phyloP scores from a whole-genome alignment of 2,797 vertebrate genomes.

The Eidolon dupreanum region DNA sequence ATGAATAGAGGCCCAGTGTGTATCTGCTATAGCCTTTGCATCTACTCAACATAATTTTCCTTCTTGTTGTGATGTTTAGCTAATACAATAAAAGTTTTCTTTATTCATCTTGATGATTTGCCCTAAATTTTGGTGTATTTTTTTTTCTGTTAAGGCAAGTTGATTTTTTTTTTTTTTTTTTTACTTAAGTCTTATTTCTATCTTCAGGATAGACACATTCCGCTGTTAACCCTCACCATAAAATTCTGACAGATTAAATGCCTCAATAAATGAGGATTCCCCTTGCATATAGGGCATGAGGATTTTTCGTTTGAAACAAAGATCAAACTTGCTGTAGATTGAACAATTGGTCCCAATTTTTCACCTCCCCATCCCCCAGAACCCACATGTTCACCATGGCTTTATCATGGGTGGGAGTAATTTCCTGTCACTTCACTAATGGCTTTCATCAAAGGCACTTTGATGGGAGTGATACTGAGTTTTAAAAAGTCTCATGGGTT shows the following conservation, averaged over 20 bases:
- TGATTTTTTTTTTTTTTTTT: not conserved
- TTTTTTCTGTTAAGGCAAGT: not conserved
- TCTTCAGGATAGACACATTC: not conserved
- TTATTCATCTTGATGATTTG: not conserved
- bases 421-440: not conserved
- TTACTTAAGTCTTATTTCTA: not conserved
- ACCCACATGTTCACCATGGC: not conserved
- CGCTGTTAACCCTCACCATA: not conserved
- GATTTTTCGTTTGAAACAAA: not conserved
- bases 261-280: not conserved
- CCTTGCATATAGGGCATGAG: not conserved
- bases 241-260: not conserved
- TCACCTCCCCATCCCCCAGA: not conserved
- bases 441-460: not conserved
- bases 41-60: not conserved
- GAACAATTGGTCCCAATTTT: not conserved
- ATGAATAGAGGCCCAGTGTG: not conserved
- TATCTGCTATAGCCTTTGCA: not conserved
- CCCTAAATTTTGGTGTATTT: not conserved
- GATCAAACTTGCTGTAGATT: not conserved
- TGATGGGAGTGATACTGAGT: not conserved
- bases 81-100: not conserved
- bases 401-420: not conserved
- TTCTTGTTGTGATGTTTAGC: not conserved
- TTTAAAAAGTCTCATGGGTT: not conserved